Percentiles rank a stretch among this genome's conserved stretches.
These are phyloP conservation scores for Subanguina moxae DNA, from an alignment of 1,140 invertebrate genomes.

Conservation along the genomic window DNA sequence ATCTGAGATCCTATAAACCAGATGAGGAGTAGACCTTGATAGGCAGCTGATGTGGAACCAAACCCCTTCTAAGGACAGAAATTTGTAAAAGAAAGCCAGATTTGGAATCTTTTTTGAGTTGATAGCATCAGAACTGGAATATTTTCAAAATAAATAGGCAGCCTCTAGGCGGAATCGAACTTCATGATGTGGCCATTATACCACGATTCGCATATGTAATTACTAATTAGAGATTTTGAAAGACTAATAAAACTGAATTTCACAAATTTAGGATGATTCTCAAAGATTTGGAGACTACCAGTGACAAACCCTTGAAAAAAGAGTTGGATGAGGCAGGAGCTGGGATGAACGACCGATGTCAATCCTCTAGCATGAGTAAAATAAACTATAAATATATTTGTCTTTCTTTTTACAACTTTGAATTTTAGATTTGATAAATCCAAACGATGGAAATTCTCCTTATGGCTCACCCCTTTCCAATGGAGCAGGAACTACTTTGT, in stretches of 20 bases:
- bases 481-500: background rate
- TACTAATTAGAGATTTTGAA: no score
- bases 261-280: constrained; percentile 41
- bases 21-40: no score
- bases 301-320: constrained; percentile 47
- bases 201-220: background rate
- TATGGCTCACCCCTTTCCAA: constrained; percentile 2
- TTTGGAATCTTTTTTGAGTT: no score
- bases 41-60: no score
- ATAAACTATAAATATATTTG: no score
- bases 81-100: no score
- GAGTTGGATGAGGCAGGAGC: constrained; percentile 30
- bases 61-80: no score
- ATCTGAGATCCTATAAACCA: no score
- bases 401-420: background rate
- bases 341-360: background rate
- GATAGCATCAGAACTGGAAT: no score
- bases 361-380: background rate
- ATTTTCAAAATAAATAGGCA: no score
- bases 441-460: background rate
- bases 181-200: no score
- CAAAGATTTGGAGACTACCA: constrained; percentile 47
- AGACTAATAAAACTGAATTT: background rate
- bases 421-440: background rate
- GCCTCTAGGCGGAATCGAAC: no score